phyloP scores from a whole-genome alignment of 2,113 vertebrate species.

The Callipepla squamata region DNA sequence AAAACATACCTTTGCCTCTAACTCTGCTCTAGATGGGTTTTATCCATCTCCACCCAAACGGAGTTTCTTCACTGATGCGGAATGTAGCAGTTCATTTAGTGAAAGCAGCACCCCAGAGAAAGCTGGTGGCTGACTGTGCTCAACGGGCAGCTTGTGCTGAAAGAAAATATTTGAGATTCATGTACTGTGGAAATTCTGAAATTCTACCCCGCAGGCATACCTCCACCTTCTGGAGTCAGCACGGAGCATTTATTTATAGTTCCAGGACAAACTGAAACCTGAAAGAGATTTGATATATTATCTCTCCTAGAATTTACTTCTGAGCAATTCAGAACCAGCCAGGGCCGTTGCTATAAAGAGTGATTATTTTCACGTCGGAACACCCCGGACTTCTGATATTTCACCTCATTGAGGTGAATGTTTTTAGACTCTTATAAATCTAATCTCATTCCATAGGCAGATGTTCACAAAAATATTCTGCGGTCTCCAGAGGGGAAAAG shows the following conservation, averaged over 20 bases:
- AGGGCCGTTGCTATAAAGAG: neutral
- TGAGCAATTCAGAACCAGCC: neutral
- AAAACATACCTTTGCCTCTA: neutral
- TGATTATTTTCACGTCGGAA: neutral
- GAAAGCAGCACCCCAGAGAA: neutral
- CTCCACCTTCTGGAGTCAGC: neutral
- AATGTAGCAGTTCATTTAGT: neutral
- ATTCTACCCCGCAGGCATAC: neutral
- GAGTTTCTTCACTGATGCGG: neutral
- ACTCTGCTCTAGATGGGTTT: neutral
- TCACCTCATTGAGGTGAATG: neutral
- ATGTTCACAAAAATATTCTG: neutral
- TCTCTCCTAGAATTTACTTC: neutral
- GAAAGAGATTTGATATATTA: neutral
- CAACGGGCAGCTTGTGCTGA: neutral
- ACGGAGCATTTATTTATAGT: neutral
- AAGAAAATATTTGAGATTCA: neutral
- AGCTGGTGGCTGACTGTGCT: neutral
- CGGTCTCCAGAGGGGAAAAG: neutral
- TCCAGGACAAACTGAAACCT: neutral
- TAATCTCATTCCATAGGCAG: neutral
- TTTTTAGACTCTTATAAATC: neutral
- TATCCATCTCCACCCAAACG: neutral
- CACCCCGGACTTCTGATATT: neutral
- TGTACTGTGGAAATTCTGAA: neutral